phyloP scores from a whole-genome alignment of 2,113 vertebrate genomes.

The Pogona vitticeps region DNA sequence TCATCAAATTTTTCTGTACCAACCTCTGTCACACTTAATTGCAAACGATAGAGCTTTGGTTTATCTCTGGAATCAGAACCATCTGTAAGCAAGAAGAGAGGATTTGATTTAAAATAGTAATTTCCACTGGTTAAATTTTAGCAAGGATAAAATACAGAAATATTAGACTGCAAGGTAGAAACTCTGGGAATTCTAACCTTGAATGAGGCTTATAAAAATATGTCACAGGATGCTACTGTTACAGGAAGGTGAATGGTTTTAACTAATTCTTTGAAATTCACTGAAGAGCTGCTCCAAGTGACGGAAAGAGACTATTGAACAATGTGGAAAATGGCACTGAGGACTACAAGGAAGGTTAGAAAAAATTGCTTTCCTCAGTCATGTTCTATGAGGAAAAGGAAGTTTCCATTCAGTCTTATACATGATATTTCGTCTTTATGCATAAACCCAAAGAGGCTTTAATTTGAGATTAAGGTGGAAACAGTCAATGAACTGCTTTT shows the following conservation, averaged over 20 bases:
- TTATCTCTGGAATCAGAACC: slow-evolving; percentile 98
- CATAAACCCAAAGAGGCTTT: neutral
- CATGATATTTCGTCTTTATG: neutral
- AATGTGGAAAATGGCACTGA: neutral
- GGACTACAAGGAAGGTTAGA: neutral
- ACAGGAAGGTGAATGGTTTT: neutral
- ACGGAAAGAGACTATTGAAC: neutral
- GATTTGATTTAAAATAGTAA: slow-evolving; percentile 22
- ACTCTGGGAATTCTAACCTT: neutral
- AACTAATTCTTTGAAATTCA: neutral
- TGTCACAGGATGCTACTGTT: neutral
- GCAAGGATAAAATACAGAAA: neutral
- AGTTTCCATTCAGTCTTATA: neutral
- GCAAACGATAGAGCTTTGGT: slow-evolving; percentile 97
- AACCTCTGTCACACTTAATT: slow-evolving; percentile 95
- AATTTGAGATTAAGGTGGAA: too few species aligned
- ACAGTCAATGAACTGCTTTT: too few species aligned
- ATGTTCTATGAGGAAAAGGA: neutral
- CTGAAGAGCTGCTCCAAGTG: neutral
- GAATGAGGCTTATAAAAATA: neutral
- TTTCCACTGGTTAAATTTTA: neutral
- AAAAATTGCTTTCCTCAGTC: neutral
- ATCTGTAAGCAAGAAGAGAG: slow-evolving; percentile 74
- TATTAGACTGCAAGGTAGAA: neutral
- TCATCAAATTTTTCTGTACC: slow-evolving; percentile 93